phyloP scores from a whole-genome alignment of 2,888 invertebrate genomes.

The Dromius quadrimaculatus region DNA sequence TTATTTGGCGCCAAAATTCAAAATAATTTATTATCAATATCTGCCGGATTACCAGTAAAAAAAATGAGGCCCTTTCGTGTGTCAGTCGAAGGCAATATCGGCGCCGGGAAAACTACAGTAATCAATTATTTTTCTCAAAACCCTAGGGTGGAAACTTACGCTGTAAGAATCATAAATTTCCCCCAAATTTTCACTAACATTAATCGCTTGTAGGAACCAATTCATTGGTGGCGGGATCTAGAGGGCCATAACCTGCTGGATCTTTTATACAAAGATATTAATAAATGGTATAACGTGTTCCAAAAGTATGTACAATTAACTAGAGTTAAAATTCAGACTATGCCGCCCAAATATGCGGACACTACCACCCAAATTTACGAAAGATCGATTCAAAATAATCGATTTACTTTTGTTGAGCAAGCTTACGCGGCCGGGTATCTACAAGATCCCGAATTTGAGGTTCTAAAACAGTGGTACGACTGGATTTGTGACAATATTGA shows the following conservation, averaged over 20 bases:
- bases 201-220: constrained; percentile 74
- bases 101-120: constrained; percentile 66
- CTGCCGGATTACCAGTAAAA: neutral
- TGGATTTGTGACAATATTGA: constrained; percentile 81
- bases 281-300: constrained; percentile 87
- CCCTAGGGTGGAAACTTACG: constrained; percentile 64
- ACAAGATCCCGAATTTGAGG: constrained; percentile 81
- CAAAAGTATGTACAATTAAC: constrained; percentile 93
- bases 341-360: constrained; percentile 66
- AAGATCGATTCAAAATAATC: constrained; percentile 87
- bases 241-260: constrained; percentile 85
- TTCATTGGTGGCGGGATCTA: constrained; percentile 86
- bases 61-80: constrained; percentile 63
- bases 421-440: constrained; percentile 77
- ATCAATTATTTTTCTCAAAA: constrained; percentile 64
- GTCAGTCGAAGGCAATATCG: constrained; percentile 67
- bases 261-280: constrained; percentile 87
- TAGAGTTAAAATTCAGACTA: constrained; percentile 84
- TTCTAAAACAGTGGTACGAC: constrained; percentile 88
- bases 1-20: neutral
- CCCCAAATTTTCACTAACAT: constrained; percentile 12
- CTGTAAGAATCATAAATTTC: constrained; percentile 59
- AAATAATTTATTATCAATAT: neutral
- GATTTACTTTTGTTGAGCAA: constrained; percentile 86
- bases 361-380: constrained; percentile 90